phyloP scores from a whole-genome alignment of 2,888 invertebrate genomes.

The Lucinisca nassula region DNA sequence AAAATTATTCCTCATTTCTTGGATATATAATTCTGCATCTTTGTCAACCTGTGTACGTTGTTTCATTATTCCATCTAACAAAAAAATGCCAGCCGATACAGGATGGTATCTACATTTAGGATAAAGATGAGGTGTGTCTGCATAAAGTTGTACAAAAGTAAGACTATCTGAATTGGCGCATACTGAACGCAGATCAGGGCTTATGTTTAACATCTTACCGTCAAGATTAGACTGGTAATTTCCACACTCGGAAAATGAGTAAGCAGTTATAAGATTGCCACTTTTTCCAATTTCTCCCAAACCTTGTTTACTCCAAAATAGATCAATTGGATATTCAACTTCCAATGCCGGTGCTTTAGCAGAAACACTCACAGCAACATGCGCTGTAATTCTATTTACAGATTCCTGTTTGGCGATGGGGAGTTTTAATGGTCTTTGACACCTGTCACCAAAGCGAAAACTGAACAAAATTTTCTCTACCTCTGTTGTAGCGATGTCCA shows the following conservation, averaged over 20 bases:
- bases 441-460: constrained; percentile 37
- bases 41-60: background rate
- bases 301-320: constrained; percentile 35
- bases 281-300: background rate
- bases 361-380: background rate
- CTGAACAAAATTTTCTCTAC: constrained; percentile 19
- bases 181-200: constrained; percentile 7
- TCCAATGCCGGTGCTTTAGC: background rate
- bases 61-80: constrained; percentile 10
- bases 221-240: constrained; percentile 32
- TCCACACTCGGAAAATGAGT: constrained; percentile 35
- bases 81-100: constrained; percentile 28
- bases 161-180: constrained; percentile 5
- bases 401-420: constrained; percentile 3
- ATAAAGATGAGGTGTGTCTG: constrained; percentile 32
- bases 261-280: constrained; percentile 1
- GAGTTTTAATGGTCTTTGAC: background rate
- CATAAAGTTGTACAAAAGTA: constrained; percentile 39
- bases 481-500: background rate
- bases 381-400: background rate
- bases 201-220: background rate
- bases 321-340: constrained; percentile 5
- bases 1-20: constrained; percentile 33
- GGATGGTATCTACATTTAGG: constrained; percentile 32
- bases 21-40: constrained; percentile 22